These are phyloP conservation scores for Sesamia inferens DNA, from an alignment of 2,888 invertebrate species.

Conservation along the genomic window DNA sequence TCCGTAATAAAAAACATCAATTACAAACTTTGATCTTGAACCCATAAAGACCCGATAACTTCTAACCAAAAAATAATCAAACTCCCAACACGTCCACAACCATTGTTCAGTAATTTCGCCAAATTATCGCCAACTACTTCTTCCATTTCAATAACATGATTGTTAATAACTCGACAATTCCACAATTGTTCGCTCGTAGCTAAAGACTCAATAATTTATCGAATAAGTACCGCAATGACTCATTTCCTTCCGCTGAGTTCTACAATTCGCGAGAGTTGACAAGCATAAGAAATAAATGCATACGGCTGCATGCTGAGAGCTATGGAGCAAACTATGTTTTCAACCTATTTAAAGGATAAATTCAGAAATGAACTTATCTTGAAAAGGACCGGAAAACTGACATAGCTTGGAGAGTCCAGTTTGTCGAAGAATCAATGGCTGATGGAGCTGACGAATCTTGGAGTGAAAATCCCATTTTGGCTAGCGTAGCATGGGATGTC, in stretches of 20 bases:
- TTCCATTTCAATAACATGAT: constrained; percentile 41
- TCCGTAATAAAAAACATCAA: background rate
- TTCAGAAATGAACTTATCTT: too few relatives aligned
- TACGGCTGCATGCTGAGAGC: background rate
- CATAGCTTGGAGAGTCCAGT: too few relatives aligned
- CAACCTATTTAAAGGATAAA: too few relatives aligned
- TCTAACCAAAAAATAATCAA: background rate
- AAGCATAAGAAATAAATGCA: constrained; percentile 9
- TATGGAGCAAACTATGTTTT: too few relatives aligned
- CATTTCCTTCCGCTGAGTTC: constrained; percentile 29
- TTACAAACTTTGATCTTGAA: background rate
- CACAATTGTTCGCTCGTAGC: constrained; percentile 13
- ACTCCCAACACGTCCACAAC: background rate
- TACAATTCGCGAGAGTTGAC: constrained; percentile 27
- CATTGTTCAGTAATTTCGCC: constrained; percentile 27
- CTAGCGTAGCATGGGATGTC: too few relatives aligned
- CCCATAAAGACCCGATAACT: background rate
- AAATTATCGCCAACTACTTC: constrained; percentile 11
- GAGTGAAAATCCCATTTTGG: too few relatives aligned
- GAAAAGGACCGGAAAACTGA: too few relatives aligned
- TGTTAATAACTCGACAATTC: constrained; percentile 11
- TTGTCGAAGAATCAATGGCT: too few relatives aligned
- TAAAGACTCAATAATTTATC: constrained; percentile 28
- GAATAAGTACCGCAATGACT: constrained; percentile 27
- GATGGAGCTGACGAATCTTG: too few relatives aligned